Conservation (phyloP, 2,888 invertebrate species). For the Drosophila phalerata region DNA sequence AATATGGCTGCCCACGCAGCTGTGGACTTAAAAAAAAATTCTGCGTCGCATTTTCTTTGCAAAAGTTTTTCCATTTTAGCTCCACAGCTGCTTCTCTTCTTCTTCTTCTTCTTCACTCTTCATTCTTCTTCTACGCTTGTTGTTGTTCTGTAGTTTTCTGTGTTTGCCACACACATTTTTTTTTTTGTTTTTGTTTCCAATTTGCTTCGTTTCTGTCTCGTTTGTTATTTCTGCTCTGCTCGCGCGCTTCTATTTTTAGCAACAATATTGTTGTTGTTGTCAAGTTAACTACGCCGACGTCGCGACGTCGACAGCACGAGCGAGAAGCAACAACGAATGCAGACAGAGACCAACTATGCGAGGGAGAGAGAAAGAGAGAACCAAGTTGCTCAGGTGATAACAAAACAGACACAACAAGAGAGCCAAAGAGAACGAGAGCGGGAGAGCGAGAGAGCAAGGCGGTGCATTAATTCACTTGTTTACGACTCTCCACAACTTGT, state of each 20-base stretch:
- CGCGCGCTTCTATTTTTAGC: conserved; percentile 75
- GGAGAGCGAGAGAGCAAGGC: conserved; percentile 18
- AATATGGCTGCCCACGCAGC: conserved; percentile 54
- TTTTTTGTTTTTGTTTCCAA: conserved; percentile 61
- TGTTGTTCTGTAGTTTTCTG: conserved; percentile 46
- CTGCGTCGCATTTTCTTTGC: conserved; percentile 72
- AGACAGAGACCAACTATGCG: conserved; percentile 65
- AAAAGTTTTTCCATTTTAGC: conserved; percentile 62
- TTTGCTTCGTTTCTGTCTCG: conserved; percentile 70
- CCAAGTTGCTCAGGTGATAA: conserved; percentile 68
- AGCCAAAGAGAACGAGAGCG: not conserved
- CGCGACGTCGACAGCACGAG: conserved; percentile 35
- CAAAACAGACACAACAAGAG: conserved; percentile 38
- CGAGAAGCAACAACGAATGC: conserved; percentile 44
- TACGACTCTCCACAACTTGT: conserved; percentile 44
- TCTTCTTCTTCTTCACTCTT: too few relatives aligned
- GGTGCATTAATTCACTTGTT: too few relatives aligned
- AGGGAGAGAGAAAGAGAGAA: conserved; percentile 19
- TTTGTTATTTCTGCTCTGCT: conserved; percentile 62
- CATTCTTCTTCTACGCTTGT: conserved; percentile 31
- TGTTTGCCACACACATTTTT: conserved; percentile 53
- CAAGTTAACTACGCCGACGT: conserved; percentile 75
- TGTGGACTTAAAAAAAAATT: conserved; percentile 36
- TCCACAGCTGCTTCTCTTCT: conserved; percentile 54
- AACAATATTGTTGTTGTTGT: conserved; percentile 63